phyloP scores from a whole-genome alignment of 2,797 vertebrate species.

The Chloroceryle amazona region DNA sequence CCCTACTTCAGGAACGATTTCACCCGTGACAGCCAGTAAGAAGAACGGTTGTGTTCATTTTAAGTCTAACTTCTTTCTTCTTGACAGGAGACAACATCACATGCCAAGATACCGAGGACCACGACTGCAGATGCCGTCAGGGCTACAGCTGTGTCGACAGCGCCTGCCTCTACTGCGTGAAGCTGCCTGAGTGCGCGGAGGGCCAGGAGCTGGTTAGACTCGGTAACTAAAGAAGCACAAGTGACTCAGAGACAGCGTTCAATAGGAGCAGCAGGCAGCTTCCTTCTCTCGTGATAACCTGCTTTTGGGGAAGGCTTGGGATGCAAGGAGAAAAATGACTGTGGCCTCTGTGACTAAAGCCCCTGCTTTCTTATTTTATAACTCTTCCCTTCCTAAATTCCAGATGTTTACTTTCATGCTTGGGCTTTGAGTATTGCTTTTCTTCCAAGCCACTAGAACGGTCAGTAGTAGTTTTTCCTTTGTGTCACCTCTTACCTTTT shows the following conservation, averaged over 20 bases:
- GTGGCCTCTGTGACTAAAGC: background rate
- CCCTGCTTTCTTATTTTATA: background rate
- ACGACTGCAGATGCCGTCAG: background rate
- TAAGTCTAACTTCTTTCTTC: background rate
- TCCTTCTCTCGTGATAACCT: background rate
- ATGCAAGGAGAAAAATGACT: background rate
- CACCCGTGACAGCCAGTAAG: background rate
- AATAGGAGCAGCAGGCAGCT: background rate
- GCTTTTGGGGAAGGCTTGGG: background rate
- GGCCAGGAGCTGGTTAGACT: background rate
- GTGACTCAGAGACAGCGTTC: background rate
- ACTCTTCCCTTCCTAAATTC: background rate
- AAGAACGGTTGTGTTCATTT: background rate
- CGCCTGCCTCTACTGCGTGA: background rate
- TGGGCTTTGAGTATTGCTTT: background rate
- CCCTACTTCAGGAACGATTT: background rate
- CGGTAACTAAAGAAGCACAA: background rate
- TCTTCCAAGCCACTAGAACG: background rate
- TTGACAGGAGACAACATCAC: background rate
- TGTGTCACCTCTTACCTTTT: background rate
- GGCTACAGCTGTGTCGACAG: background rate
- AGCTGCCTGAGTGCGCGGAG: background rate
- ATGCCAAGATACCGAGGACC: background rate
- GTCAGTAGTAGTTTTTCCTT: background rate
- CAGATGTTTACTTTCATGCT: background rate